A percentile compares a stretch with the other conserved stretches of the same genome.
Evolutionary conservation across 2,797 vertebrate genomes (phyloP).

Genomic region (Myiotriccus ornatus): DNA sequence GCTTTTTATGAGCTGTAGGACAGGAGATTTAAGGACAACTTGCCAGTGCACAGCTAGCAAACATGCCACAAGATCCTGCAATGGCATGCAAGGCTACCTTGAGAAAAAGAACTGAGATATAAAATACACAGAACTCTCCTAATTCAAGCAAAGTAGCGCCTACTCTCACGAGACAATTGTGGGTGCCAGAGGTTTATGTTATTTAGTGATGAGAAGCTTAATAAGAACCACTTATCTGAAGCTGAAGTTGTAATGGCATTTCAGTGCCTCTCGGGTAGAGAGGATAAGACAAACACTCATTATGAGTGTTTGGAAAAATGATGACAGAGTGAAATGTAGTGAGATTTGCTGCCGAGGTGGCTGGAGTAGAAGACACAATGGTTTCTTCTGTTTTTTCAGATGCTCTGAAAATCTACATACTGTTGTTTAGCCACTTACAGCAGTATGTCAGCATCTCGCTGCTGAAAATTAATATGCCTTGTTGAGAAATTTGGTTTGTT

Average conservation of each 20-base stretch:
- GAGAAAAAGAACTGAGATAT: neutral
- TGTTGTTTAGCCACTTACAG: neutral
- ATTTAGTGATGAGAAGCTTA: neutral
- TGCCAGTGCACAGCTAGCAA: neutral
- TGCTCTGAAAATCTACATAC: neutral
- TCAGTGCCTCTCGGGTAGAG: neutral
- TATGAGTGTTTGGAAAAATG: neutral
- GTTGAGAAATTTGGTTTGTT: neutral
- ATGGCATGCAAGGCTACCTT: fast-evolving
- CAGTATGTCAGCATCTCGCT: neutral
- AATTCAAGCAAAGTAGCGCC: neutral
- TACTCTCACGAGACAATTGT: neutral
- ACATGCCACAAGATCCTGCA: neutral
- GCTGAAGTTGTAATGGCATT: neutral
- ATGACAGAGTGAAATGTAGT: neutral
- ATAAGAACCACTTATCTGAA: neutral
- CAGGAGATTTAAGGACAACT: neutral
- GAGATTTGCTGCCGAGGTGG: neutral
- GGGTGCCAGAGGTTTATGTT: neutral
- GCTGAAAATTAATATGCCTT: neutral
- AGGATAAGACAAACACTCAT: neutral
- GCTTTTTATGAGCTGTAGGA: neutral
- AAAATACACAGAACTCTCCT: neutral
- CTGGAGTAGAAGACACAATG: neutral
- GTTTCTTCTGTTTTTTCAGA: neutral